Conservation (phyloP, 1,140 invertebrate species). For the Pemphigus obesinymphae region DNA sequence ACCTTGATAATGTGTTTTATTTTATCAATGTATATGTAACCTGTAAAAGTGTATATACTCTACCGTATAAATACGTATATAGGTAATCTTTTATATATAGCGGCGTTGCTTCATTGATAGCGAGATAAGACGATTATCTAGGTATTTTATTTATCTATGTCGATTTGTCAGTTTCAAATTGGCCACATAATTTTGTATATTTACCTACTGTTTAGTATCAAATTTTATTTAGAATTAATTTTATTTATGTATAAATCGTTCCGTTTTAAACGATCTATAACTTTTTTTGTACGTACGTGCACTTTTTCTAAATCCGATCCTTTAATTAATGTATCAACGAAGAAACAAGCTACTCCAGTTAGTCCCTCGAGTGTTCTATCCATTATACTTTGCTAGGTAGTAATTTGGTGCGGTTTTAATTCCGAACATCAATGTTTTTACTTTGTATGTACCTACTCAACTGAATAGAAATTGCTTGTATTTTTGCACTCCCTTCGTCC, state of each 20-base stretch:
- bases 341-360: conserved; percentile 46
- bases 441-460: conserved; percentile 49
- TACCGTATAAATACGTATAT: too few species aligned
- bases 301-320: conserved; percentile 44
- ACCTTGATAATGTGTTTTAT: too few species aligned
- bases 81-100: too few species aligned
- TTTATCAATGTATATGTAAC: too few species aligned
- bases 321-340: conserved; percentile 48
- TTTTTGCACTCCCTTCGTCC: conserved; percentile 46
- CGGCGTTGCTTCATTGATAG: too few species aligned
- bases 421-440: conserved; percentile 53
- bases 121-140: too few species aligned
- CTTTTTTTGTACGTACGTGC: too few species aligned
- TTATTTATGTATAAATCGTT: conserved; percentile 45
- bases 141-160: too few species aligned
- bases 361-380: conserved; percentile 50
- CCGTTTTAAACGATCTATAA: not conserved
- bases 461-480: conserved; percentile 48
- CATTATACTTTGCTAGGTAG: conserved; percentile 50
- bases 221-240: conserved; percentile 51
- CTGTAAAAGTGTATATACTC: too few species aligned
- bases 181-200: too few species aligned
- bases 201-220: too few species aligned
- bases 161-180: too few species aligned
- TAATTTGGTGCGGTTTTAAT: conserved; percentile 51